Base-by-base conservation (phyloP, 2,113 vertebrate genomes). In the Colius striatus region DNA sequence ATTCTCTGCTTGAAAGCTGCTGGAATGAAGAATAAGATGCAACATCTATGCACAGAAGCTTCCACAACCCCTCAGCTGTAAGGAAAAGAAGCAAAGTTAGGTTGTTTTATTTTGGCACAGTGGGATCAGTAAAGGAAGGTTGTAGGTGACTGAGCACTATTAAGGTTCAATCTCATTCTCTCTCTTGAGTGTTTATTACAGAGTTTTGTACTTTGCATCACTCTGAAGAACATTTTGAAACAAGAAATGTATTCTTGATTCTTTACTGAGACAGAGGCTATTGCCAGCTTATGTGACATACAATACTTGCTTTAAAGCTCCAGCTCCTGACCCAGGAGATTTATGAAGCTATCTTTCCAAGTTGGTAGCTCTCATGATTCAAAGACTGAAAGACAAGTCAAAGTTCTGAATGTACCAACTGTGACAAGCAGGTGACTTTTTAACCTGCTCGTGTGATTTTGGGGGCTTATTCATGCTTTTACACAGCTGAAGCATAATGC, bases 31-130 rank as follows among this genome's bases (percentile, higher is more conserved):
- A 72, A 5, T 50, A 61, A 89, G 29, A 32, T 43, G 50, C 34
- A 76, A 58, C 67, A 17, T 54, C 50, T 15, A 5, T 17, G 34
- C 60, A 55, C 0, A 0, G 88, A 21, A 1, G 5, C 23, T 76
- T 38, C 36, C 43, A 36, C 43, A 41, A 8, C 84, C 11, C 32
- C 41, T 6, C 36, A 34, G 21, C 43, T 58, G 29, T 51, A 81
- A 68, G 23, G 22, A 23, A 82, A 74, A 17, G 16, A 50, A 41
- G 17, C 8, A 0, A 16, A 5, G 21, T 51, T 21, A 32, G 10
- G 9, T 65, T 38, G 15, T 27, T 65, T 89, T 70, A 14, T 38
- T 82, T 93, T 78, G 58, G 25, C 38, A 22, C 36, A 43, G 27
- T 25, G 26, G 21, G 27, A 43, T 71, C 58, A 22, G 41, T 51